Evolutionary conservation across 1,140 invertebrate species (phyloP).

Genomic region (Aphaenogaster ashmeadi): DNA sequence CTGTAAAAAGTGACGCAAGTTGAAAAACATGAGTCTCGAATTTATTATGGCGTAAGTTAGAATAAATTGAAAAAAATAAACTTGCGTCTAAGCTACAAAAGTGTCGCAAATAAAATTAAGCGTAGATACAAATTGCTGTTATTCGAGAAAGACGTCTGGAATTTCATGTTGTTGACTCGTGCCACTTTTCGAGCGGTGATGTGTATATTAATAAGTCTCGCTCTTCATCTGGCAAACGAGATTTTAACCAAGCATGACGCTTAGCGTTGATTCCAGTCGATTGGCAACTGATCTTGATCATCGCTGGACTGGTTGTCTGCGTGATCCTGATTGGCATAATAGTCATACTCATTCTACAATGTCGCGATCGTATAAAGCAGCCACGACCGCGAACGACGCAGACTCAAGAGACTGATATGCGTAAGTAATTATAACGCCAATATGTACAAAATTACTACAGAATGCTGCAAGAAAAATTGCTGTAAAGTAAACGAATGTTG

Average conservation of each 20-base stretch:
- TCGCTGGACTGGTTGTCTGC: constrained; percentile 87
- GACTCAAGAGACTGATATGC: constrained; percentile 85
- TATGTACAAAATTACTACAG: neutral
- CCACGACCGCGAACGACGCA: constrained; percentile 84
- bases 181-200: neutral
- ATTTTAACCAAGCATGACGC: constrained; percentile 83
- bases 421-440: constrained; percentile 79
- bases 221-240: constrained; percentile 74
- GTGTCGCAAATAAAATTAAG: neutral
- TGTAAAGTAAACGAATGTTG: neutral
- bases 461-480: neutral
- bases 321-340: constrained; percentile 87
- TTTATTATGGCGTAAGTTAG: neutral
- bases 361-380: constrained; percentile 87
- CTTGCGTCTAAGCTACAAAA: neutral
- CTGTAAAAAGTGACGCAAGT: neutral
- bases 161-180: constrained; percentile 20
- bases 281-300: constrained; percentile 88
- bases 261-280: constrained; percentile 87
- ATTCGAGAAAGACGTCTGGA: neutral
- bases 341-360: constrained; percentile 87
- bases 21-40: neutral
- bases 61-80: neutral
- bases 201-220: constrained; percentile 33
- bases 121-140: neutral